phyloP scores from a whole-genome alignment of 2,888 invertebrate species.

The Cheilosia variabilis region DNA sequence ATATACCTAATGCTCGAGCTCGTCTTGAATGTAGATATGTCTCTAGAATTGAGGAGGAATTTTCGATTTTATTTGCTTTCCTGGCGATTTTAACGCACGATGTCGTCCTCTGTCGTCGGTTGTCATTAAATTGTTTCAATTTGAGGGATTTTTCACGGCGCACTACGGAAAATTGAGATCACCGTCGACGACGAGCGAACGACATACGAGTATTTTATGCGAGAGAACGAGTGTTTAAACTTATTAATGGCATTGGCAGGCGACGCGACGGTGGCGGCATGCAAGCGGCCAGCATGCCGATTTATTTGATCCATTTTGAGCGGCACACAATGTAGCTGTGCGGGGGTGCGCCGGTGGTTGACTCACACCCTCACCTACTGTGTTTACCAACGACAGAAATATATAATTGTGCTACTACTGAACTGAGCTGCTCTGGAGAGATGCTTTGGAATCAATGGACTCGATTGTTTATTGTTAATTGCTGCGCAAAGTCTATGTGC shows the following conservation, averaged over 20 bases:
- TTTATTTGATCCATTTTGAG: conserved; percentile 67
- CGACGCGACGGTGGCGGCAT: not conserved
- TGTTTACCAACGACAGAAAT: conserved; percentile 65
- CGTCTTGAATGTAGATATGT: conserved; percentile 43
- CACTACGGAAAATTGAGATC: conserved; percentile 68
- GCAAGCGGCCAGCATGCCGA: conserved; percentile 56
- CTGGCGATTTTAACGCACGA: conserved; percentile 43
- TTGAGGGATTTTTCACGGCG: conserved; percentile 70
- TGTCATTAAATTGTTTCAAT: conserved; percentile 69
- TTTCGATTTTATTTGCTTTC: conserved; percentile 63
- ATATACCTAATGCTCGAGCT: conserved; percentile 34
- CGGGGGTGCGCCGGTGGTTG: conserved; percentile 43
- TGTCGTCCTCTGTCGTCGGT: conserved; percentile 1
- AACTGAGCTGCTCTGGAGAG: conserved; percentile 29
- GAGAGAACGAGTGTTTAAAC: conserved; percentile 38
- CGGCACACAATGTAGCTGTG: not conserved
- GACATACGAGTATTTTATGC: not conserved
- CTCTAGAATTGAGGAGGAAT: conserved; percentile 39
- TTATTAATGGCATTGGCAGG: conserved; percentile 72
- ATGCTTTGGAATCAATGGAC: conserved; percentile 72
- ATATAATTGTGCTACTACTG: conserved; percentile 30
- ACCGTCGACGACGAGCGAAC: conserved; percentile 30
- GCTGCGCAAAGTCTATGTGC: conserved; percentile 68
- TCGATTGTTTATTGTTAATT: conserved; percentile 75
- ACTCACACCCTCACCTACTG: conserved; percentile 53